Base-by-base conservation (phyloP, 2,888 invertebrate species). In the Rotaria socialis region DNA sequence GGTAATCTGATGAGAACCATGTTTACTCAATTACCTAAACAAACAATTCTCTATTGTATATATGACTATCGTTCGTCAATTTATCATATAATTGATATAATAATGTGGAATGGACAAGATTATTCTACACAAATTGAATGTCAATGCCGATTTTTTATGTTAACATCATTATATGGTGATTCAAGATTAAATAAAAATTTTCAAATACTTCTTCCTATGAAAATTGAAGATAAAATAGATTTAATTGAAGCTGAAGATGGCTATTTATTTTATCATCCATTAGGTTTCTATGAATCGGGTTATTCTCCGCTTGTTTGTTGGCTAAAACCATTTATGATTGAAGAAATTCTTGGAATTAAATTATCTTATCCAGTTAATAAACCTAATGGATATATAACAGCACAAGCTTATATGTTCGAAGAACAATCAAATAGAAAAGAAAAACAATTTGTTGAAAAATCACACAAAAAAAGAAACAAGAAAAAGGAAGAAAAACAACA, bases 221-320 rank as follows among this genome's bases (percentile, higher is more conserved):
- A 35, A 19, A 3, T 67, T 35, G 67, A 67, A 7, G 35, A 67
- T 27, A 67, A 41, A 35, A 14, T 35, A 67, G 67, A 67, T 67
- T 80, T 80, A 47, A 80, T 47, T 47, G 80, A 80, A 47, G 80
- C 43, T 14, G 47, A 47, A 86, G 97, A 97, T 91, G 98, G 98
- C 0, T 90, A 96, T 60, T 92, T 97, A 86, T 97, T 98, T 92
- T 98, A 95, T 91, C 96, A 97, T 91, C 94, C 94, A 89, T 92
- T 94, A 87, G 94, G 94, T 0, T 94, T 94, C 88, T 98, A 98
- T 90, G 93, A 93, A 14, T 92, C 94, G 85, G 96, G 95, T 4
- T 91, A 93, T 85, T 95, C 96, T 0, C 96, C 97, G 0, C 91
- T 98, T 16, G 96, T 97, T 2, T 94, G 94, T 2, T 98, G 97